Conservation (phyloP, 2,797 vertebrate genomes). For the Helarctos malayanus region DNA sequence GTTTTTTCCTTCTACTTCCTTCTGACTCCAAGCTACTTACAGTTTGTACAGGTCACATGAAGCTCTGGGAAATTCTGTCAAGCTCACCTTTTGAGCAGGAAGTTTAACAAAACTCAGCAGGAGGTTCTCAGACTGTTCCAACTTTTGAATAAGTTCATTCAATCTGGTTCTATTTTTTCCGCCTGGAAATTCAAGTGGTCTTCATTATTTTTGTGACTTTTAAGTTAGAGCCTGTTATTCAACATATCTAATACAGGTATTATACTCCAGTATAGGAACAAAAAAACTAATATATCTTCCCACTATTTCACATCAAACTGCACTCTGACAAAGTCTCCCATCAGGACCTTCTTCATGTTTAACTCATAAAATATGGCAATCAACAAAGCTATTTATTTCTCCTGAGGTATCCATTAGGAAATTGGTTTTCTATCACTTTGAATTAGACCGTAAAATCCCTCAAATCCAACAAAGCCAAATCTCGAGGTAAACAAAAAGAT, state of each 20-base stretch:
- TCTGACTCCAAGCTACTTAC: neutral
- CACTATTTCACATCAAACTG: neutral
- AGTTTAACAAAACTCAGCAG: neutral
- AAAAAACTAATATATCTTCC: neutral
- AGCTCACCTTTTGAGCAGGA: neutral
- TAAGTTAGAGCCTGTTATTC: neutral
- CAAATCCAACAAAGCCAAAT: constrained; percentile 29
- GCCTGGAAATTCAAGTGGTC: neutral
- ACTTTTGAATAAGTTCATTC: neutral
- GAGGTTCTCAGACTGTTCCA: neutral
- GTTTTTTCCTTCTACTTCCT: constrained; percentile 14
- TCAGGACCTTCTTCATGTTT: neutral
- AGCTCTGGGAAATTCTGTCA: neutral
- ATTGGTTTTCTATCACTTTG: constrained; percentile 58
- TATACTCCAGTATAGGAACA: neutral
- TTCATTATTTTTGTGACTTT: constrained; percentile 29
- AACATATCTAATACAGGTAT: neutral
- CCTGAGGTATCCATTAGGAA: neutral
- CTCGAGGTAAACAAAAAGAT: constrained; percentile 31
- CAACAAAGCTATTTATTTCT: neutral
- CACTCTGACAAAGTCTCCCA: neutral
- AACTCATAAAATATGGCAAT: neutral
- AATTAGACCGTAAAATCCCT: constrained; percentile 18
- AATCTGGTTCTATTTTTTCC: neutral
- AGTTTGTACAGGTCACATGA: neutral